Evolutionary conservation across 2,888 invertebrate species (phyloP).

Genomic region (Phymatocera aterrima): DNA sequence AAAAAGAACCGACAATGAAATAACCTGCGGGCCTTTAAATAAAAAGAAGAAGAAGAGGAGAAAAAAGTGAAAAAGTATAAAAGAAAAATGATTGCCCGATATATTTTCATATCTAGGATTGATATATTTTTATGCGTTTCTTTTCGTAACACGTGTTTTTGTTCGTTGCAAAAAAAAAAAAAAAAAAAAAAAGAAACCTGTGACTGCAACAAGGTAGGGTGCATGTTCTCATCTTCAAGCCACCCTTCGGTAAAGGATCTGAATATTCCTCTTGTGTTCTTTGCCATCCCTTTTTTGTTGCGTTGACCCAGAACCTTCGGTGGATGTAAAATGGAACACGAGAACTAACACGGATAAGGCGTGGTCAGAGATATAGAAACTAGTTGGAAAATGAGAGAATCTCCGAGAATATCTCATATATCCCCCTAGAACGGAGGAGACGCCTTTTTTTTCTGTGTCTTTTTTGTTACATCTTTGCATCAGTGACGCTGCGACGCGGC

Average conservation of each 20-base stretch:
- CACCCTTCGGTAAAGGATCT: not conserved
- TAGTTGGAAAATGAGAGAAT: not conserved
- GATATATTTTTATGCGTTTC: too few relatives aligned
- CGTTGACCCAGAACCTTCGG: not conserved
- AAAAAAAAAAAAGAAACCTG: too few relatives aligned
- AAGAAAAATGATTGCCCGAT: too few relatives aligned
- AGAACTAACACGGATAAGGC: constrained; percentile 32
- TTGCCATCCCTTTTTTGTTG: not conserved
- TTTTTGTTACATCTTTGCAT: too few relatives aligned
- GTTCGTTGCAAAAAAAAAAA: too few relatives aligned
- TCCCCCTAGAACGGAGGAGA: not conserved
- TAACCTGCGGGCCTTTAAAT: not conserved
- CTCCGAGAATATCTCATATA: not conserved
- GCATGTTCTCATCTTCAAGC: not conserved
- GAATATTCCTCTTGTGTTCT: not conserved
- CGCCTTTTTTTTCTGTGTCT: not conserved
- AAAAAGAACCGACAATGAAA: not conserved
- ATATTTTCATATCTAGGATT: too few relatives aligned
- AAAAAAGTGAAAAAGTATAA: too few relatives aligned
- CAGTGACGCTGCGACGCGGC: too few relatives aligned
- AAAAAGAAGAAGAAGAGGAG: too few relatives aligned
- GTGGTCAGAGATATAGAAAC: constrained; percentile 20
- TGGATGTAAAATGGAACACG: constrained; percentile 7
- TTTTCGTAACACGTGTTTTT: too few relatives aligned
- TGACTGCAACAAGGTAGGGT: too few relatives aligned